Conservation (phyloP, 1,140 invertebrate genomes). For the honey bee (Apis mellifera) region DNA sequence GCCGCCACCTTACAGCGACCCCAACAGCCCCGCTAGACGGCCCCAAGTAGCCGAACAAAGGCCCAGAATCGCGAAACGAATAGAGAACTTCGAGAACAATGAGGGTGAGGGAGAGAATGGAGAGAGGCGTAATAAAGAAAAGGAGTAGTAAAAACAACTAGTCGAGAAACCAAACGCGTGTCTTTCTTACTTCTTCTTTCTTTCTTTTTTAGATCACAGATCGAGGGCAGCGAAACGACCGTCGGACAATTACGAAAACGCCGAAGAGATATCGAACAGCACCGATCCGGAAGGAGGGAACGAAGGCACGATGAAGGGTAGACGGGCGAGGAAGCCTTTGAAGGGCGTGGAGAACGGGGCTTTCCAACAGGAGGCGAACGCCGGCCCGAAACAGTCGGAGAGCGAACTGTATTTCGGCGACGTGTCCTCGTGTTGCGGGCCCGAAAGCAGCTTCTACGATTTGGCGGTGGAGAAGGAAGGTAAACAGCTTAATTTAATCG, state of each 20-base stretch:
- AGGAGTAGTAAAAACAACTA: no score
- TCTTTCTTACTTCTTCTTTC: no score
- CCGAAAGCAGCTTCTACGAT: constrained; percentile 79
- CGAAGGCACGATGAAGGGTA: constrained; percentile 72
- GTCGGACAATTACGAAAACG: constrained; percentile 78
- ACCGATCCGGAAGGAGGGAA: constrained; percentile 74
- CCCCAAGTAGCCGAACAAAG: constrained; percentile 72
- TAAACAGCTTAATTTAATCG: no score
- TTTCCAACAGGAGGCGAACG: constrained; percentile 80
- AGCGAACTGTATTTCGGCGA: constrained; percentile 93
- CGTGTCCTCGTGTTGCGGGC: constrained; percentile 90
- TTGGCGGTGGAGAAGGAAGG: constrained; percentile 78
- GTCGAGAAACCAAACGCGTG: no score
- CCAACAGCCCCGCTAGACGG: constrained; percentile 84
- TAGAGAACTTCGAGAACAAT: constrained; percentile 75
- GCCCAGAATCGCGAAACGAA: constrained; percentile 73
- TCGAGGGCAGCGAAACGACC: constrained; percentile 70
- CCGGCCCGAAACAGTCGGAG: constrained; percentile 79
- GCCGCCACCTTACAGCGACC: constrained; percentile 88
- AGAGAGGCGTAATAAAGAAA: no score
- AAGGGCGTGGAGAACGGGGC: constrained; percentile 85
- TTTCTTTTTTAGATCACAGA: constrained; percentile 64
- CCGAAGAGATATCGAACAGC: constrained; percentile 75
- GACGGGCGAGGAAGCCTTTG: constrained; percentile 72
- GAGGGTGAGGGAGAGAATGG: constrained; percentile 66